Conservation (phyloP, 2,888 invertebrate genomes). For the Phymatocera aterrima region DNA sequence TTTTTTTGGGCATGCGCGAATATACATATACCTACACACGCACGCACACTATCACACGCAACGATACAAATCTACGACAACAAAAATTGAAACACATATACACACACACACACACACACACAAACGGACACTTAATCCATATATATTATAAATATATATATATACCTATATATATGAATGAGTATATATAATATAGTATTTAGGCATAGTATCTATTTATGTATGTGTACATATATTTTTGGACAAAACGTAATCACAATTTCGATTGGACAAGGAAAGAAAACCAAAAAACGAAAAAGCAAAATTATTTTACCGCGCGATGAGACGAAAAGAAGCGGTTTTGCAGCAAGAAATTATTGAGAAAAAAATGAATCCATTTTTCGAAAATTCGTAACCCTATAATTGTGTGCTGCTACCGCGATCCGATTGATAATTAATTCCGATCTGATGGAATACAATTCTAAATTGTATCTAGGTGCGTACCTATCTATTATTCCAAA, state of each 20-base stretch:
- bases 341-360: constrained; percentile 28
- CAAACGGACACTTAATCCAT: neutral
- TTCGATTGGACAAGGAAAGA: constrained; percentile 45
- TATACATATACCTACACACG: neutral
- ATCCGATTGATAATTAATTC: constrained; percentile 11
- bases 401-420: neutral
- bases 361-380: constrained; percentile 24
- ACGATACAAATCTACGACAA: too few relatives aligned
- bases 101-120: neutral
- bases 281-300: too few relatives aligned
- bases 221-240: constrained; percentile 70
- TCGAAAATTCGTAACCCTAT: neutral
- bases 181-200: constrained; percentile 36
- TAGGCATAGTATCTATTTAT: constrained; percentile 46
- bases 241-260: constrained; percentile 60
- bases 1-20: constrained; percentile 55
- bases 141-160: constrained; percentile 22
- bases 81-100: too few relatives aligned
- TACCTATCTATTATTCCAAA: constrained; percentile 13
- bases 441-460: constrained; percentile 8
- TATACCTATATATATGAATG: constrained; percentile 15
- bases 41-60: too few relatives aligned
- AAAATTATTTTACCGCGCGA: constrained; percentile 38
- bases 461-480: constrained; percentile 15
- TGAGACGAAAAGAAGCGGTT: constrained; percentile 40